Base-by-base conservation (phyloP, 2,113 vertebrate species). In the Xenopus laevis region DNA sequence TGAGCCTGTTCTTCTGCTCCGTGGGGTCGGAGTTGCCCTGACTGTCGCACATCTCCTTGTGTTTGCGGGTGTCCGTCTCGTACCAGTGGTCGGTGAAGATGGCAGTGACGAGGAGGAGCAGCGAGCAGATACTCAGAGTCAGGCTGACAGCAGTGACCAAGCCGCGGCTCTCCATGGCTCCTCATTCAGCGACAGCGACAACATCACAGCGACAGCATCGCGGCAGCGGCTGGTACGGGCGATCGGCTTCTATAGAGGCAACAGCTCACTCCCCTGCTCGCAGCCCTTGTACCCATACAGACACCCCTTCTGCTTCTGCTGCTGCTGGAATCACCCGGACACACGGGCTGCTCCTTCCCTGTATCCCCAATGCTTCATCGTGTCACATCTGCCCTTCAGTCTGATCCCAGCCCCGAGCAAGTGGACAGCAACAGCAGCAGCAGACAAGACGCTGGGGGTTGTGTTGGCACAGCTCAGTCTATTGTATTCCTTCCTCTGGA, bases 21-120 rank as follows among this genome's bases (percentile, higher is more conserved):
- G 92, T 92, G 53, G 91, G 92, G 59, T 93, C 92, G 71, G 88
- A 86, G 40, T 89, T 88, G 47, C 83, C 75, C 17, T 83, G 87
- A 81, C 86, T 77, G 84, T 94, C 92, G 82, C 95, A 96, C 88
- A 93, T 92, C 72, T 88, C 85, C 86, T 93, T 93, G 89, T 97
- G 95, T 27, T 86, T 79, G 82, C 92, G 88, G 55, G 92, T 94
- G 85, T 94, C 91, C 15, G 93, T 94, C 86, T 94, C 90, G 84
- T 94, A 94, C 94, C 94, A 94, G 89, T 91, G 93, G 80, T 94
- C 93, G 68, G 88, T 92, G 84, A 88, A 92, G 83, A 95, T 93
- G 79, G 93, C 92, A 70, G 88, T 88, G 82, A 91, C 85, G 63
- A 95, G 90, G 81, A 94, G 84, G 79, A 91, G 82, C 78, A 94